Conservation (phyloP, 1,140 invertebrate genomes). For the Nasonia giraulti region DNA sequence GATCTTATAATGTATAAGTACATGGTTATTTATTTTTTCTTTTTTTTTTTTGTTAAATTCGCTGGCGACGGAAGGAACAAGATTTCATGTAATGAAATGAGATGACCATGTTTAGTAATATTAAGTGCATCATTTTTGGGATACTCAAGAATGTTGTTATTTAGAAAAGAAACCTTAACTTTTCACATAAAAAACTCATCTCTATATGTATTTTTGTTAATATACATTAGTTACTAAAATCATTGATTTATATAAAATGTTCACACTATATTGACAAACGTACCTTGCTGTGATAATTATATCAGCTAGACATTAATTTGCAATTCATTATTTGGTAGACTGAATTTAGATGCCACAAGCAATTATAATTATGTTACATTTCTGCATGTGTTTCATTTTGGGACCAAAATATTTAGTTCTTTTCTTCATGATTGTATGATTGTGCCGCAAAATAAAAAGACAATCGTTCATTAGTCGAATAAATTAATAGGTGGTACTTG, state of each 20-base stretch:
- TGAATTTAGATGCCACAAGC: constrained; percentile 40
- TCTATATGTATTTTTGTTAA: constrained; percentile 36
- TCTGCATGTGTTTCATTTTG: constrained; percentile 35
- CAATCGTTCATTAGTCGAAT: constrained; percentile 35
- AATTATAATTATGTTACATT: constrained; percentile 39
- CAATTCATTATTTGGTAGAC: constrained; percentile 38
- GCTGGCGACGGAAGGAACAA: too few species aligned
- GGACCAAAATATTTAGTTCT: constrained; percentile 44
- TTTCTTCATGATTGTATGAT: constrained; percentile 24
- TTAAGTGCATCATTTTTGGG: constrained; percentile 4
- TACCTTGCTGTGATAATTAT: constrained; percentile 51
- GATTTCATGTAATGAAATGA: constrained; percentile 34
- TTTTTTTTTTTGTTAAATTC: not conserved
- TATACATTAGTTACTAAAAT: constrained; percentile 25
- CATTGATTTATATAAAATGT: constrained; percentile 34
- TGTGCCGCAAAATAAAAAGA: constrained; percentile 21
- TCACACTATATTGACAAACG: constrained; percentile 47
- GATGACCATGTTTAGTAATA: constrained; percentile 5
- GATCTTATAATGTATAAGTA: not conserved
- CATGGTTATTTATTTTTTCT: not conserved
- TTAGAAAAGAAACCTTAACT: not conserved
- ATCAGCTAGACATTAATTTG: constrained; percentile 44
- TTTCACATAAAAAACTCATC: not conserved
- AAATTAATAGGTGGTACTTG: constrained; percentile 28
- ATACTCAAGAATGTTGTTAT: constrained; percentile 23